Evolutionary conservation across 2,797 vertebrate genomes (phyloP).

Genomic region (Chloroceryle inda): DNA sequence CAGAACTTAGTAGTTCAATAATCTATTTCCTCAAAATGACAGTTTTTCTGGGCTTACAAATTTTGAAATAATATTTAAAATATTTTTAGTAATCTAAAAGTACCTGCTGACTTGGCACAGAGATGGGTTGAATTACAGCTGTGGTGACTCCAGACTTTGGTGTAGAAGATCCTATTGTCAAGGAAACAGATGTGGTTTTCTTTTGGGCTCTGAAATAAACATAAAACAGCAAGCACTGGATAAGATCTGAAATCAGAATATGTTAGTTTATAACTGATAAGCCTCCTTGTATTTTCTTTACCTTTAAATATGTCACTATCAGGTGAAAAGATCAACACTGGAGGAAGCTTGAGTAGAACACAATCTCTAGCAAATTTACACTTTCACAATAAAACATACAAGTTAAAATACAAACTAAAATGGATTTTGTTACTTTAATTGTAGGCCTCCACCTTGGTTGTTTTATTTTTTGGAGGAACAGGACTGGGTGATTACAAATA

Average conservation of each 20-base stretch:
- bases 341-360: background rate
- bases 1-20: background rate
- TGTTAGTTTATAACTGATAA: background rate
- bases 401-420: background rate
- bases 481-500: background rate
- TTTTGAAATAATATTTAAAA: background rate
- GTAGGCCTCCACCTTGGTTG: background rate
- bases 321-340: background rate
- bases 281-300: background rate
- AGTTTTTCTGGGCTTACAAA: background rate
- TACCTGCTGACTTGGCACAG: slow-evolving; percentile 90
- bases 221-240: background rate
- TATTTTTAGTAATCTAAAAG: background rate
- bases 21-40: background rate
- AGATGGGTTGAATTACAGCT: slow-evolving; percentile 91
- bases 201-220: slow-evolving; percentile 87
- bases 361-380: background rate
- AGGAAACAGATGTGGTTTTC: slow-evolving; percentile 94
- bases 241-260: background rate
- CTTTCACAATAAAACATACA: background rate
- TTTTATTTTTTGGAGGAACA: background rate
- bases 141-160: slow-evolving; percentile 90
- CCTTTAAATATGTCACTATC: background rate
- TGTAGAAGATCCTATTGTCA: slow-evolving; percentile 93
- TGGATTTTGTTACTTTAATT: background rate